Evolutionary conservation across 2,113 vertebrate genomes (phyloP), one percentile per base, ranked within the genome.

Genomic region (Trochalopteron elliotii): DNA sequence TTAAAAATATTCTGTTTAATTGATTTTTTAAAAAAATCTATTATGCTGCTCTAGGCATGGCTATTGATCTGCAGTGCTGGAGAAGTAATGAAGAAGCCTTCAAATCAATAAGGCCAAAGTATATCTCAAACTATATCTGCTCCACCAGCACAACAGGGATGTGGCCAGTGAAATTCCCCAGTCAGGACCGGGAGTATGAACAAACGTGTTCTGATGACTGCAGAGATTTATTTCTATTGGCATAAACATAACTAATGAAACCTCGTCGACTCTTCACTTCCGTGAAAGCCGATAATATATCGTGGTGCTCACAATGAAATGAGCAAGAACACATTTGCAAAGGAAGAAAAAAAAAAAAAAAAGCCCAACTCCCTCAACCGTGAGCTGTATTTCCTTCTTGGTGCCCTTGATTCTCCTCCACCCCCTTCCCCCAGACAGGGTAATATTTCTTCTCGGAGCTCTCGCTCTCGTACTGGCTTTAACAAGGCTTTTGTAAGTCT

Each of bases 181-280:
- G 97, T 44, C 5, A 3, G 64, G 55, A 23, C 21, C 0, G 0
- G 25, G 59, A 61, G 81, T 37, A 64, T 35, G 94, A 95, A 85
- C 93, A 77, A 94, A 85, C 84, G 95, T 80, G 72, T 88, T 76
- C 94, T n/a, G 88, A 39, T 28, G 89, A 44, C 56, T 63, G 90
- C 24, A 0, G 52, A 95, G 97, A 97, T 97, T 97, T 97, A 98
- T 97, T 97, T 96, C 97, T 97, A 90, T 97, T 95, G 95, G 97
- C 97, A 97, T 97, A 95, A 97, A 97, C 97, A 94, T 97, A 98
- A 97, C 97, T 95, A 95, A 98, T 96, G 97, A 96, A 97, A 96
- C 95, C 96, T 96, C 15, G 56, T 87, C 23, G 81, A 96, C 96
- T 97, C 94, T 81, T 93, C 96, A 95, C 83, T 94, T 95, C 96